phyloP scores from a whole-genome alignment of 2,113 vertebrate species.

The Psophia crepitans region DNA sequence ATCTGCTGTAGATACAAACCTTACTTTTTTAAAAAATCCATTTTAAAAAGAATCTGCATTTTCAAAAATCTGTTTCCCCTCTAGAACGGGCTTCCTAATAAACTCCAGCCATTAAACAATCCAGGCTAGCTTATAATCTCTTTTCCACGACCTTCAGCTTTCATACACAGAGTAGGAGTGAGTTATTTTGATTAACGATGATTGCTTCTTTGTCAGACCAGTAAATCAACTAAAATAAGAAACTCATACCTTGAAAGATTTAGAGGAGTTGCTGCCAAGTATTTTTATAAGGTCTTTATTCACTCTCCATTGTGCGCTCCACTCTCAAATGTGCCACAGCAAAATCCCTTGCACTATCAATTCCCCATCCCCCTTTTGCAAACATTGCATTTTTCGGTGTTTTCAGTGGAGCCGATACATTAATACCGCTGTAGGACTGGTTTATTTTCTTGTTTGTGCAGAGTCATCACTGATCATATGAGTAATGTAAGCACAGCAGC shows the following conservation, averaged over 20 bases:
- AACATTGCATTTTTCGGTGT: neutral
- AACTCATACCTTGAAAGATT: conserved; percentile 62
- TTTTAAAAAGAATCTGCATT: neutral
- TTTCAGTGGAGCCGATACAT: neutral
- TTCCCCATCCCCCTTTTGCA: neutral
- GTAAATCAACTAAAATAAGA: conserved; percentile 67
- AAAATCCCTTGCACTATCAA: neutral
- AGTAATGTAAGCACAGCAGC: neutral
- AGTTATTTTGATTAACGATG: conserved; percentile 68
- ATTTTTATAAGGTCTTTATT: conserved; percentile 55
- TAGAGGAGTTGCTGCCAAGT: conserved; percentile 27
- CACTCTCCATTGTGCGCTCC: neutral
- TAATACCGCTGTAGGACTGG: neutral
- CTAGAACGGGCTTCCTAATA: neutral
- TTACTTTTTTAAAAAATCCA: neutral
- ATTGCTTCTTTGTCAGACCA: conserved; percentile 62
- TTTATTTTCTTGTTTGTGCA: neutral
- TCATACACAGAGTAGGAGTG: conserved; percentile 29
- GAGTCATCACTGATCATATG: neutral
- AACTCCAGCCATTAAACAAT: neutral
- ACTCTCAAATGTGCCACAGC: neutral
- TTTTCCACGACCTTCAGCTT: conserved; percentile 59
- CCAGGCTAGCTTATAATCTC: conserved; percentile 31
- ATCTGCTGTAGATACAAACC: neutral
- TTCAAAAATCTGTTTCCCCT: neutral